Percentiles rank a stretch among this genome's conserved stretches.
Conservation (phyloP, 2,797 vertebrate species). For the Capromys pilorides region DNA sequence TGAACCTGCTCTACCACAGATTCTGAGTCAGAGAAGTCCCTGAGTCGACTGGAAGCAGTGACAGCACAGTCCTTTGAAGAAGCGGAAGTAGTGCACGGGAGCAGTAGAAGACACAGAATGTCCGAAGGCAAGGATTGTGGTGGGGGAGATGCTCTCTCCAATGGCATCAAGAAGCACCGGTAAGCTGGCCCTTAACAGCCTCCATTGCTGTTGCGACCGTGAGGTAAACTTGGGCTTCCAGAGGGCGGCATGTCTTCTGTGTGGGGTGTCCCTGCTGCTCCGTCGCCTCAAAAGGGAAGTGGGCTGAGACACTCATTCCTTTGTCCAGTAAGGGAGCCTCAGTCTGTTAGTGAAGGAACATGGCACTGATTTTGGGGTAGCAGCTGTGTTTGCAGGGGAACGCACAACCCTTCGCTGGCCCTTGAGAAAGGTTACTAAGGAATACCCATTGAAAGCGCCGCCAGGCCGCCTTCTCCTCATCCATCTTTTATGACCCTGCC, state of each 20-base stretch:
- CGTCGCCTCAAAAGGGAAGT: not conserved
- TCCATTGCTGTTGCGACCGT: not conserved
- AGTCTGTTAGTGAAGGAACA: not conserved
- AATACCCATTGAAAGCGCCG: slow-evolving; percentile 73
- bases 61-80: slow-evolving; percentile 89
- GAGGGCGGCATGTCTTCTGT: not conserved
- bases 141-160: slow-evolving; percentile 89
- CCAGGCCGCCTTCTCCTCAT: slow-evolving; percentile 80
- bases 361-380: not conserved
- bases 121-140: slow-evolving; percentile 92
- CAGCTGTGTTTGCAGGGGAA: not conserved
- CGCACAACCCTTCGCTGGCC: not conserved
- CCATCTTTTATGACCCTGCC: slow-evolving; percentile 84
- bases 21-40: slow-evolving; percentile 92
- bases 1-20: slow-evolving; percentile 88
- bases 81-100: slow-evolving; percentile 88
- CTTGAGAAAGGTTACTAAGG: slow-evolving; percentile 59
- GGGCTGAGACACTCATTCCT: not conserved
- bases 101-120: slow-evolving; percentile 87
- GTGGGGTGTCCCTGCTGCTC: accelerated
- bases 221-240: not conserved
- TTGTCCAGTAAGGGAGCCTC: not conserved
- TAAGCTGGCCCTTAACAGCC: slow-evolving; percentile 82
- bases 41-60: slow-evolving; percentile 93
- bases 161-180: slow-evolving; percentile 96